phyloP scores from a whole-genome alignment of 1,140 invertebrate genomes.

The Neodiprion virginianus region DNA sequence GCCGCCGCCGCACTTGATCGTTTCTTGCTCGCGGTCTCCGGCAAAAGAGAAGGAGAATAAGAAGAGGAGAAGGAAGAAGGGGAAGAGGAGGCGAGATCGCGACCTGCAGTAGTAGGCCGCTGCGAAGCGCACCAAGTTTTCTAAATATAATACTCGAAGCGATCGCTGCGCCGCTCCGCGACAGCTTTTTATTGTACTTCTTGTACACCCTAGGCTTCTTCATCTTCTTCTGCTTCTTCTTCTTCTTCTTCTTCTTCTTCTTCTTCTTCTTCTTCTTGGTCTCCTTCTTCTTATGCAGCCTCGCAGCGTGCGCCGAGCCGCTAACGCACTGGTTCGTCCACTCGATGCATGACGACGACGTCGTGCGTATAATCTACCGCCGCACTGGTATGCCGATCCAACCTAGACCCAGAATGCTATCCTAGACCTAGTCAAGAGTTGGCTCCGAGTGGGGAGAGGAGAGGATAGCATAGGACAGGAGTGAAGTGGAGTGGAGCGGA shows the following conservation, averaged over 20 bases:
- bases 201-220: not conserved
- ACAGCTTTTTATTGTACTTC: too few relatives aligned
- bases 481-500: conserved; percentile 14
- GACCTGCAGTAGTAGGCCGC: conserved; percentile 9
- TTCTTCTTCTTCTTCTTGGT: conserved; percentile 8
- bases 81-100: too few relatives aligned
- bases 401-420: conserved; percentile 59
- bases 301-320: not conserved
- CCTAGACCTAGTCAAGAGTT: conserved; percentile 44
- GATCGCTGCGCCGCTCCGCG: not conserved
- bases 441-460: conserved; percentile 2
- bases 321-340: conserved; percentile 14
- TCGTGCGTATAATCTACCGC: not conserved
- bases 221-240: not conserved
- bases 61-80: too few relatives aligned
- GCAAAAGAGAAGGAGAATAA: too few relatives aligned
- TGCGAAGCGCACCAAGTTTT: conserved; percentile 28
- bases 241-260: conserved; percentile 1
- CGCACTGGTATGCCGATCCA: conserved; percentile 48
- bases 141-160: conserved; percentile 26
- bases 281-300: not conserved
- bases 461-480: conserved; percentile 14
- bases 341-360: conserved; percentile 14
- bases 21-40: too few relatives aligned
- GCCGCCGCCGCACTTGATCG: too few relatives aligned